A percentile compares a stretch with the other conserved stretches of the same genome.
These are phyloP conservation scores for Turdus rufiventris DNA, from an alignment of 2,113 vertebrate genomes.

Conservation along the genomic window DNA sequence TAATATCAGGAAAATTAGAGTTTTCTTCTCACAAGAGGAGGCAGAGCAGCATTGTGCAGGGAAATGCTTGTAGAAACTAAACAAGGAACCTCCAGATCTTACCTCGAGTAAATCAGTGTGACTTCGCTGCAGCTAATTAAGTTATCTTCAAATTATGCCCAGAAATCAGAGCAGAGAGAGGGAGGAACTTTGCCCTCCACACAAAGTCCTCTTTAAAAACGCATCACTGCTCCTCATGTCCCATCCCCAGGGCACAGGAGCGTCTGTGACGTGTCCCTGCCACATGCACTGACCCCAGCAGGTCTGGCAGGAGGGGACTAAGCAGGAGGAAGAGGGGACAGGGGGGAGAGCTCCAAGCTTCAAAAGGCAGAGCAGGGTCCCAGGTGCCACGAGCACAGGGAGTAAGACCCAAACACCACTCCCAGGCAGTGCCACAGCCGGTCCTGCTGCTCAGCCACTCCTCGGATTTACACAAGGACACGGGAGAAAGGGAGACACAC, in stretches of 20 bases:
- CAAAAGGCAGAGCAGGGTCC: neutral
- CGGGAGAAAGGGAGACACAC: neutral
- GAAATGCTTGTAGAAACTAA: neutral
- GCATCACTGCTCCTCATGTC: neutral
- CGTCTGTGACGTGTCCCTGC: accelerated
- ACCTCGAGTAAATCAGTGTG: neutral
- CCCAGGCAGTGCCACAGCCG: neutral
- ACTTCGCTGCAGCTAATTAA: neutral
- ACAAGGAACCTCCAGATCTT: neutral
- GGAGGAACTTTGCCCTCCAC: neutral
- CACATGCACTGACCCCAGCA: neutral
- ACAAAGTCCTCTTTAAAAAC: neutral
- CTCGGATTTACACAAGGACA: neutral
- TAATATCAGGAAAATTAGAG: neutral
- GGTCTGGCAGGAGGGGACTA: neutral
- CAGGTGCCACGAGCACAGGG: neutral
- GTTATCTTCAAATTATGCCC: neutral
- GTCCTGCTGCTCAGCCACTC: neutral
- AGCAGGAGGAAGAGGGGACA: neutral
- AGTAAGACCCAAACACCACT: accelerated
- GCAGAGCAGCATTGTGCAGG: neutral
- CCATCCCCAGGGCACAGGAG: neutral
- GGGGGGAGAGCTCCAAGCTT: neutral
- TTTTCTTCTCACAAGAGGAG: neutral
- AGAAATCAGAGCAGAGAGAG: neutral